Conservation (phyloP, 2,113 vertebrate species). For the Serinus canaria region DNA sequence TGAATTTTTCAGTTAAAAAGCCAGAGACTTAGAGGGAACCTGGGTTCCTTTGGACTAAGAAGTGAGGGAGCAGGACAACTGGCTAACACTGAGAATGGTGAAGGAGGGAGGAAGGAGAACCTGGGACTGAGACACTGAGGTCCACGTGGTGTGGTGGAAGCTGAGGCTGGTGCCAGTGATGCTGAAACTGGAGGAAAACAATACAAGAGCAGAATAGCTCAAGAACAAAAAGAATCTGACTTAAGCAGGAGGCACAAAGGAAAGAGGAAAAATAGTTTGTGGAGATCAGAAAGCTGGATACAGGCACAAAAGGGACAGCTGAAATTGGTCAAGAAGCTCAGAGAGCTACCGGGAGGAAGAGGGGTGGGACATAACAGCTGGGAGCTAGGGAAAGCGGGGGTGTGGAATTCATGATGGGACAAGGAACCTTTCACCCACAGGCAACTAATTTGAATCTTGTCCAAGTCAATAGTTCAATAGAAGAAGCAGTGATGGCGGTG, state of each 20-base stretch:
- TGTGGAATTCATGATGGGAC: not conserved
- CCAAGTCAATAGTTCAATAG: not conserved
- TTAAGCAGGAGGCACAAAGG: not conserved
- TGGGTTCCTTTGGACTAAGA: not conserved
- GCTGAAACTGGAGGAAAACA: not conserved
- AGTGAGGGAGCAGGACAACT: not conserved
- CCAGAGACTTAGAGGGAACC: not conserved
- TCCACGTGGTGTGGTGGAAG: not conserved
- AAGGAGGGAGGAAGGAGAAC: not conserved
- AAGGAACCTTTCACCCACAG: slow-evolving; percentile 30
- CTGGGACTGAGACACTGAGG: not conserved
- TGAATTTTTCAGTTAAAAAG: not conserved
- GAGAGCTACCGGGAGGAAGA: not conserved
- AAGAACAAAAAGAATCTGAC: not conserved
- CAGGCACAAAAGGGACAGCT: not conserved
- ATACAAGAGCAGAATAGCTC: not conserved
- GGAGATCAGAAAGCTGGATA: not conserved
- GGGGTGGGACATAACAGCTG: not conserved
- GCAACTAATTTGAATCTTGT: slow-evolving; percentile 26
- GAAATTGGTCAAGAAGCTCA: not conserved
- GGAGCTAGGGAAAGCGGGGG: not conserved
- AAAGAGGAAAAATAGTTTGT: not conserved
- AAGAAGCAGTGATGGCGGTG: not conserved
- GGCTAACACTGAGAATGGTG: not conserved
- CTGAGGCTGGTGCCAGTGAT: not conserved